Evolutionary conservation across 1,140 invertebrate species (phyloP), one percentile per base, ranked within the genome.

Genomic region (Nomia melanderi): DNA sequence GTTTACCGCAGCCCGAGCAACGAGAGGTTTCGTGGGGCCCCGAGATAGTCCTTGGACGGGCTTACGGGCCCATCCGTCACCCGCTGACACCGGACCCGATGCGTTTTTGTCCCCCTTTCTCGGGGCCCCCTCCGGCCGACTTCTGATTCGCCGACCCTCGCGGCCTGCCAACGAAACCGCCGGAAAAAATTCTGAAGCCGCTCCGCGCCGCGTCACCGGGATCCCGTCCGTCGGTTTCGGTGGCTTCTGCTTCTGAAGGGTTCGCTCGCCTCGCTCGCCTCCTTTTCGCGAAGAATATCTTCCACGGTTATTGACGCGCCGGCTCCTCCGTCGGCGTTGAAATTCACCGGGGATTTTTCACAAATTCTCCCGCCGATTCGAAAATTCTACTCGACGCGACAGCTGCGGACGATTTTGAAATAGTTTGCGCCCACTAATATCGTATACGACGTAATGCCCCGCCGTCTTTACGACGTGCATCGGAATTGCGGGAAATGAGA

Each of bases 21-120:
- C 29, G 41, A 72, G 74, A 78, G 82, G 64, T 67, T 87, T 88
- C 81, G 84, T 84, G 80, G 71, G 85, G 73, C 64, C 84, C 81
- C 44, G 8, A 59, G 70, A 71, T 74, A 81, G 76, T 29, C 82
- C 83, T 85, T 85, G 83, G 75, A 77, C 81, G 78, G 82, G 67
- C 81, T 81, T 80, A 85, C 75, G 47, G 86, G 82, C 71, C 88
- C 89, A 90, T 91, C 86, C 88, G 88, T 91, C 90, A 90, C 88
- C 83, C 79, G 85, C 63, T 90, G 90, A 90, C 90, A 90, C 80
- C 74, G 82, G 83, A 63, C 86, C 87, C 79, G 84, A 90, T 90
- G 82, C 87, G 85, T 88, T 89, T 89, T 90, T 88, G 70, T 81
- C 81, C 79, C 44, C 56, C 67, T 84, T n/a, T 77, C 78, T 80